Base-by-base conservation (phyloP, 2,797 vertebrate species). In the Pseudochromis fuscus region DNA sequence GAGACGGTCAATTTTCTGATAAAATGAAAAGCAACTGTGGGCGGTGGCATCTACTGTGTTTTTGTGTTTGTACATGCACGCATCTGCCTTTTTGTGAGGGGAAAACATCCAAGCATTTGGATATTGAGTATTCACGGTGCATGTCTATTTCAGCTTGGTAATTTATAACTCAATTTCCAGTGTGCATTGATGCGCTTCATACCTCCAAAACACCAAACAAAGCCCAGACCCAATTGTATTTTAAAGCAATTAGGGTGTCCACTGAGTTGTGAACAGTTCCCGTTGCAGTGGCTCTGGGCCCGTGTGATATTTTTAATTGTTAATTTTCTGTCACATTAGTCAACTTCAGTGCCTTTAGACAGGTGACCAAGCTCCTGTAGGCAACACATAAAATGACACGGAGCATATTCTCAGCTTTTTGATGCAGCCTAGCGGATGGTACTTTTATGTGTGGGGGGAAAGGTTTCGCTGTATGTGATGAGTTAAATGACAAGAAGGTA, bases 121-220 rank as follows among this genome's bases (percentile, higher is more conserved):
- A 90, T 89, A 91, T 93, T 88, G 88, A 89, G 88, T 88, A 89
- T 93, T 92, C 83, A 85, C 60, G 13, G 80, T 89, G 76, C 86
- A 87, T 88, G 87, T 91, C 91, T 91, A 84, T 92, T 92, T 91
- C 91, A 84, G 85, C 87, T 77, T 61, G 33, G 91, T 92, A 92
- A 93, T 93, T 93, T 93, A 93, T 91, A 93, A 92, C 91, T 93
- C 91, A 91, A 93, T 93, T 92, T 92, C 88, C 86, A 91, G 81
- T 89, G 92, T 87, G 89, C 90, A 87, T 62, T 67, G 87, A 89
- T 85, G 91, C 89, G 66, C 82, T 68, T 84, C 89, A 82, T 88
- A 90, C 89, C 88, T 89, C 89, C 88, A 91, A 92, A 93, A 92
- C 91, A 91, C 86, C 84, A 92, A 91, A 92, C 89, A 92, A 89